Evolutionary conservation across 2,888 invertebrate species (phyloP), one percentile per base, ranked within the genome.

Genomic region (Sphecodes monilicornis): DNA sequence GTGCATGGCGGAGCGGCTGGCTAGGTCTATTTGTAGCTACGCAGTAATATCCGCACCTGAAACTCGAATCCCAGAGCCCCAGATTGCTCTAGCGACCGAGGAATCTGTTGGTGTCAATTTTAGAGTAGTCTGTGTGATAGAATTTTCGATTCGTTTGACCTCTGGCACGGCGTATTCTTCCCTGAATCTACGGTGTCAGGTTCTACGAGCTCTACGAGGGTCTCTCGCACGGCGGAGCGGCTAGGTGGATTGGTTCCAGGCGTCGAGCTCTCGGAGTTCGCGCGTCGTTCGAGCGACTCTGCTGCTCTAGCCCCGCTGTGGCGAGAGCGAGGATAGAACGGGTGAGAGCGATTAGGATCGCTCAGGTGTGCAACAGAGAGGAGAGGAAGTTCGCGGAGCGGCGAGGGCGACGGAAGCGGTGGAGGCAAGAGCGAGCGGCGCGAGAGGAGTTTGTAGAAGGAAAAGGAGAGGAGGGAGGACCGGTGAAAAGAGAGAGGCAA

Each of bases 401-500:
- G 26, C 57, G 57, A 26, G 57, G 57, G 57, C 57, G 57, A 26
- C 76, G 72, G 80, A 74, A 57, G 57, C 68, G 80, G 81, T 22
- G 50, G 50, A n/a, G 50, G 50, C 50, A 22, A 78, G 79, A 82
- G 86, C 85, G 79, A 83, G 86, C 83, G 78, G 64, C 75, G 87
- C 82, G 88, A 78, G 88, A 80, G 85, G 84, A 82, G 86, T 76
- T 81, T 71, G 84, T 80, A 73, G 89, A 90, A 89, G 87, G 86
- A 87, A 83, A 89, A 88, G 85, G 89, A 87, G 87, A 86, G 86
- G 84, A 71, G 78, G 86, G 87, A 83, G 83, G 54, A 3, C 74
- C 68, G 70, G 85, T 83, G 70, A 84, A 89, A 90, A 89, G 88
- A 89, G 88, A 87, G 88, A 86, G 89, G 86, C 84, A 50, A 85